Conservation (phyloP, 2,888 invertebrate genomes). For the Callinectes sapidus region DNA sequence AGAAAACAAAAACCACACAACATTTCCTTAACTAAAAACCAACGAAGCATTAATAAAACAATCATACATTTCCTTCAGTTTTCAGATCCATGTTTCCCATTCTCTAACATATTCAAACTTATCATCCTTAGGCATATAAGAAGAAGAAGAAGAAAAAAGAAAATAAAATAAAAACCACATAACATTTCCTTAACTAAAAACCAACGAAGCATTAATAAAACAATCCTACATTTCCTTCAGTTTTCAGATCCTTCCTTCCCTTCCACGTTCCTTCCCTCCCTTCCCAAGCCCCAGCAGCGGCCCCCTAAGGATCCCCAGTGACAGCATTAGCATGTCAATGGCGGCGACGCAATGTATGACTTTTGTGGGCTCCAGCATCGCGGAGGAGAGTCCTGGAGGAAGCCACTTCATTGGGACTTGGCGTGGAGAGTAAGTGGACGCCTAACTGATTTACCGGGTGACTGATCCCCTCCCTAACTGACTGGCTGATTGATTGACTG, state of each 20-base stretch:
- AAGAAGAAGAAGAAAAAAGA: too few species aligned
- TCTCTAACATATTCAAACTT: neutral
- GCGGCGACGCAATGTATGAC: constrained; percentile 18
- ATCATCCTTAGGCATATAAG: neutral
- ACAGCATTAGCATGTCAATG: constrained; percentile 34
- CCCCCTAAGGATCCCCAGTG: neutral
- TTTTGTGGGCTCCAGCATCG: constrained; percentile 3
- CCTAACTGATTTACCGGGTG: neutral
- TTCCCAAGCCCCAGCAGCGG: neutral
- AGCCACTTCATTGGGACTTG: constrained; percentile 1
- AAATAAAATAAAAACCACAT: neutral
- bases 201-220: neutral
- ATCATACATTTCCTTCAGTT: too few species aligned
- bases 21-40: too few species aligned
- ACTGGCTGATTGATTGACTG: neutral
- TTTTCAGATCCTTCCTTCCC: neutral
- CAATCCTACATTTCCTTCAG: neutral
- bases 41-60: too few species aligned
- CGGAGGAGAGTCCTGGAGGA: neutral
- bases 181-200: neutral
- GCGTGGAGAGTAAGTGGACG: neutral
- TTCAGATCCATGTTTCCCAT: too few species aligned
- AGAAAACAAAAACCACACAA: too few species aligned
- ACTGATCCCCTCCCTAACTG: neutral
- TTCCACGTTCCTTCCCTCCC: neutral